Evolutionary conservation across 2,113 vertebrate species (phyloP), one percentile per base, ranked within the genome.

Genomic region (Malurus elegans): DNA sequence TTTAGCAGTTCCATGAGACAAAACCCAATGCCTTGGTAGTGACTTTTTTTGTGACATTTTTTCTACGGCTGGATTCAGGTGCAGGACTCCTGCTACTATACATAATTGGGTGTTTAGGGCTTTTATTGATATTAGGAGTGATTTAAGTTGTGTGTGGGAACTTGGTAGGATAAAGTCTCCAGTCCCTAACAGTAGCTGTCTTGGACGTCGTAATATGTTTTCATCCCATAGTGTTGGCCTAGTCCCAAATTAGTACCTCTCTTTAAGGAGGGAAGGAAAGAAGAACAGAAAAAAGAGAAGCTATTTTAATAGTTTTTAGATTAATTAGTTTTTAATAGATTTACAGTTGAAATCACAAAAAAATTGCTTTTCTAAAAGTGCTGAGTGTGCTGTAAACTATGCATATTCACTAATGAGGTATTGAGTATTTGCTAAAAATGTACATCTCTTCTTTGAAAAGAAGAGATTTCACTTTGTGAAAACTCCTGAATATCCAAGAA

Each of bases 261-360:
- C 4, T 10, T 19, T 31, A 40, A 20, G 4, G 7, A 8, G 0
- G 1, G 12, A n/a, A 38, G 6, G 6, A 48, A 66, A 3, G 3
- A 16, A 10, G 13, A 40, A 18, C 24, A 14, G 9, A 23, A 57
- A 44, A 26, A 20, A 60, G 18, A 18, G 0, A 3, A 72, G 0
- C 7, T n/a, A 38, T 56, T n/a, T n/a, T n/a, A n/a, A n/a, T n/a
- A n/a, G n/a, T n/a, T n/a, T n/a, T n/a, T n/a, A n/a, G n/a, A n/a
- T n/a, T n/a, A n/a, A n/a, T n/a, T n/a, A n/a, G n/a, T n/a, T n/a
- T n/a, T n/a, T n/a, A n/a, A n/a, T n/a, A n/a, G n/a, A n/a, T n/a
- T n/a, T n/a, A n/a, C n/a, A n/a, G n/a, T 72, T 80, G 51, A 67
- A 67, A 51, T 62, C 1, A 10, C 8, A 65, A 47, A 71, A 71